Percentiles rank a stretch among this genome's conserved stretches.
Conservation (phyloP, 1,140 invertebrate species). For the Drosophila tropicalis region DNA sequence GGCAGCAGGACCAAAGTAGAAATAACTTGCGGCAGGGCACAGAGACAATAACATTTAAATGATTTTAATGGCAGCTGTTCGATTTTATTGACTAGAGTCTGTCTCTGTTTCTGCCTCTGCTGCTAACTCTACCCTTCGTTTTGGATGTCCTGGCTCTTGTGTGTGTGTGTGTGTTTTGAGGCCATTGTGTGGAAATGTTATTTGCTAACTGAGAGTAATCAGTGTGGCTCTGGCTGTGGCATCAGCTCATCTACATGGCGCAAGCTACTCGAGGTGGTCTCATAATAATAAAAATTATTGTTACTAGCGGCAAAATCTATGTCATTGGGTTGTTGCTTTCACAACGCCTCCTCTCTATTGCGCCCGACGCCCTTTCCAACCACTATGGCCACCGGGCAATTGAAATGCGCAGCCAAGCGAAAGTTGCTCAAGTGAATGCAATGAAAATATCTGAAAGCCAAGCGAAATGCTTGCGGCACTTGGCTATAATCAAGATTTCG, state of each 20-base stretch:
- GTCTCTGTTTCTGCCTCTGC: background rate
- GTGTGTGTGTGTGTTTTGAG: conserved; percentile 26
- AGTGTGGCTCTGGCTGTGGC: conserved; percentile 36
- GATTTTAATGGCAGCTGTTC: conserved; percentile 82
- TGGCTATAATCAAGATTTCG: conserved; percentile 70
- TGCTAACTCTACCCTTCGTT: background rate
- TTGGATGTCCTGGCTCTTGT: background rate
- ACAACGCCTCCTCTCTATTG: too few species aligned
- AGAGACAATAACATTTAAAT: conserved; percentile 82
- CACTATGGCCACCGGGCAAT: conserved; percentile 48
- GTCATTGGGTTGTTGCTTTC: too few species aligned
- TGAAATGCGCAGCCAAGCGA: conserved; percentile 67
- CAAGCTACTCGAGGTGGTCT: conserved; percentile 60
- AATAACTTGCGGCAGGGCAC: conserved; percentile 62
- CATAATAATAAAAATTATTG: conserved; percentile 82
- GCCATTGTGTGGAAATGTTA: conserved; percentile 72
- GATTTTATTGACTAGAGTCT: conserved; percentile 74
- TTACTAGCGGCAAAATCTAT: conserved; percentile 77
- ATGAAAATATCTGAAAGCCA: conserved; percentile 74
- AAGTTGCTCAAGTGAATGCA: conserved; percentile 71
- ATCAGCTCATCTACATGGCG: conserved; percentile 38
- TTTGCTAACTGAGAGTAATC: conserved; percentile 81
- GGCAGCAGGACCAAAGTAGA: conserved; percentile 74
- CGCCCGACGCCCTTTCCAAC: background rate
- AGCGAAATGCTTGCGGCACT: conserved; percentile 68